Evolutionary conservation across 2,888 invertebrate genomes (phyloP), one percentile per base, ranked within the genome.

Genomic region (Xestia ashworthii): DNA sequence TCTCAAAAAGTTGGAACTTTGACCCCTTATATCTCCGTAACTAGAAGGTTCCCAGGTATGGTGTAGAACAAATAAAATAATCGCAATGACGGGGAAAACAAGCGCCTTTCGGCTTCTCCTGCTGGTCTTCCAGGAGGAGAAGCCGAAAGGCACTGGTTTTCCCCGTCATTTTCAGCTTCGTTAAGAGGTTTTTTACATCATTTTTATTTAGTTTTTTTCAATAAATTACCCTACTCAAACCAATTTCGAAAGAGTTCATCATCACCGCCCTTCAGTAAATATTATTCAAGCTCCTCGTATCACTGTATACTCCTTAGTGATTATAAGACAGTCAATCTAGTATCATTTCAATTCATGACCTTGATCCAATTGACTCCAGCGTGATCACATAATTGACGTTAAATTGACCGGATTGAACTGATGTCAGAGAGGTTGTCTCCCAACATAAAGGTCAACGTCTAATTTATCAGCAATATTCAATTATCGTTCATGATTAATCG

Each of bases 321-420:
- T 2, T 32, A 50, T 8, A 6, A 48, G 32, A 48, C 11, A 14
- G 0, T 32, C 12, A 32, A n/a, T 58, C 55, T 19, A 8, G 46
- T 1, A 55, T 58, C 9, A 58, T 38, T 58, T 58, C 14, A 71
- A 74, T 71, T 16, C 6, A 16, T 55, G n/a, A 22, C 53, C 74
- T 65, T 16, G 1, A 8, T 55, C 8, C 19, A 53, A 65, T 74
- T 74, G 76, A 65, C 38, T 2, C 16, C 8, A 25, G n/a, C 14
- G 25, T n/a, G 19, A 74, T 53, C 14, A 11, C 38, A 5, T 74
- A 38, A 74, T 48, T 74, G 48, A 53, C 53, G 32, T 16, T 16
- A 32, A 66, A 67, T 66, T 66, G 66, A 25, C 41, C 41, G 11
- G 0, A 73, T 53, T 73, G 25, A 53, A 32, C 4, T 44, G 2